A percentile compares a stretch with the other conserved stretches of the same genome.
Evolutionary conservation across 2,888 invertebrate genomes (phyloP).

Genomic region (Teleiodes luculella): DNA sequence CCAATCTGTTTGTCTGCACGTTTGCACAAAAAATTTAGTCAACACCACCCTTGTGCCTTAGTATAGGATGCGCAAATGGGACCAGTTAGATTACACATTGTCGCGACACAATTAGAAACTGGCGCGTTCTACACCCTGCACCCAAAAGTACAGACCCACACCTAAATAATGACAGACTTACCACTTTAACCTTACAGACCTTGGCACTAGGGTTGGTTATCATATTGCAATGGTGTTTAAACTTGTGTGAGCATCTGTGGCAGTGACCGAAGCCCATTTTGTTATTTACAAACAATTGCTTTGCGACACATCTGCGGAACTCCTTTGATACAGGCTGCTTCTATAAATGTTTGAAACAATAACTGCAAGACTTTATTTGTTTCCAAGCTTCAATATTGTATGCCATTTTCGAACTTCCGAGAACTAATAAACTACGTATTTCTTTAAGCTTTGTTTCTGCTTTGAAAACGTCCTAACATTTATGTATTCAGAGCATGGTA

Average conservation of each 20-base stretch:
- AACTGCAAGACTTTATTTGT: neutral
- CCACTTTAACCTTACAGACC: neutral
- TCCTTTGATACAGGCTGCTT: neutral
- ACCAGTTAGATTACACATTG: slow-evolving; percentile 76
- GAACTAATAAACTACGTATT: no score
- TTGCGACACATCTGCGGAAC: slow-evolving; percentile 59
- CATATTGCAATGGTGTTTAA: neutral
- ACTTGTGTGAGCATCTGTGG: slow-evolving; percentile 17
- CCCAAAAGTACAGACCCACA: neutral
- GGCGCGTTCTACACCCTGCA: slow-evolving; percentile 37
- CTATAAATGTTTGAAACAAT: neutral
- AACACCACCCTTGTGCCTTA: slow-evolving; percentile 37
- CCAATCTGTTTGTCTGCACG: no score
- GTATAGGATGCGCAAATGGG: slow-evolving; percentile 53
- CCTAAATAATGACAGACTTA: neutral
- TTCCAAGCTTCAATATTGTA: neutral
- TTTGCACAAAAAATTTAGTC: no score
- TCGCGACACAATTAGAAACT: slow-evolving; percentile 75
- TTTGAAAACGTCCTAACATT: no score
- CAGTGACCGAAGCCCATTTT: slow-evolving; percentile 49
- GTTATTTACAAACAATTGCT: slow-evolving; percentile 72
- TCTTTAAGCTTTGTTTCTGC: no score
- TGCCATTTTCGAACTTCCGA: no score
- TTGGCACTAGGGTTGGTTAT: no score
- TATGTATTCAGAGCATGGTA: no score